Percentiles rank a stretch among this genome's conserved stretches.
phyloP scores from a whole-genome alignment of 2,113 vertebrate genomes.

The Peromyscus maniculatus region DNA sequence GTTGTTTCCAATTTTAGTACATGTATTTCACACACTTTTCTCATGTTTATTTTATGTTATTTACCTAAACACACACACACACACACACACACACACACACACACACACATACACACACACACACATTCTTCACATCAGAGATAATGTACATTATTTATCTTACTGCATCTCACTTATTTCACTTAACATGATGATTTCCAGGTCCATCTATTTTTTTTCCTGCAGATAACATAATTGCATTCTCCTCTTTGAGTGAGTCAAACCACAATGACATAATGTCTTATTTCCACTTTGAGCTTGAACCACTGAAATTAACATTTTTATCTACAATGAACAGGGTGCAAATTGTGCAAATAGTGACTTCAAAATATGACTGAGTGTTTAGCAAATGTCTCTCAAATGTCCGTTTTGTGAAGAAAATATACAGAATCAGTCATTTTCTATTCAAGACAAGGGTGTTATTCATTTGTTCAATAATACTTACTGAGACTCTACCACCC shows the following conservation, averaged over 20 bases:
- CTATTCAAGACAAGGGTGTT: background rate
- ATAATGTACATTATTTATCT: background rate
- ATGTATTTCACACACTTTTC: background rate
- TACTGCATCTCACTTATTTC: background rate
- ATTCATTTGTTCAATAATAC: constrained; percentile 27
- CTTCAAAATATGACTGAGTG: background rate
- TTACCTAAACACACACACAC: background rate
- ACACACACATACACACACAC: background rate
- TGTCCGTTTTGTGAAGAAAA: background rate
- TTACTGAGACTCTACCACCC: background rate
- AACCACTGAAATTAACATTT: constrained; percentile 7
- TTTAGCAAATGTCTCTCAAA: background rate
- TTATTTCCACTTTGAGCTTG: background rate
- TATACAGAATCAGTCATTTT: background rate
- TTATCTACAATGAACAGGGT: background rate
- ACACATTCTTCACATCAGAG: background rate
- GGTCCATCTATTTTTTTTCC: background rate
- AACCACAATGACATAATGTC: background rate
- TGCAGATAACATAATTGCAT: background rate
- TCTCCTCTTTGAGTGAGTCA: background rate
- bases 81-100: background rate
- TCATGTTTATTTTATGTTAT: background rate
- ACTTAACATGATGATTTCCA: background rate
- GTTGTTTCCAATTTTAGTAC: background rate
- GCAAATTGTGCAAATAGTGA: background rate